Evolutionary conservation across 2,797 vertebrate genomes (phyloP).

Genomic region (Anomalospiza imberbis): DNA sequence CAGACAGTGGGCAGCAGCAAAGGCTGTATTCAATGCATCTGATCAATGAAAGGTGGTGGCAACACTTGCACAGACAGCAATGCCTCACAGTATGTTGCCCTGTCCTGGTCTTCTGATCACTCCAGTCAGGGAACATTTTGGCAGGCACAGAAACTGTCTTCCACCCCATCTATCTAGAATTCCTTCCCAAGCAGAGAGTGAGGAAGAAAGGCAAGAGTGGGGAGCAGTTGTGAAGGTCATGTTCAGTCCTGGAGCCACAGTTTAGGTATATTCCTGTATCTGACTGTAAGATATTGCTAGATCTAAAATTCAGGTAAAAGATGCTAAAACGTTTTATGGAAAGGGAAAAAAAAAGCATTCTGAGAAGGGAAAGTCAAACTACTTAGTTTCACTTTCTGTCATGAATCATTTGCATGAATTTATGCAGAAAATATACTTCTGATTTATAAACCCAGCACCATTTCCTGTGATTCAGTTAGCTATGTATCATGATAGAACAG

Average conservation of each 20-base stretch:
- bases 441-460: neutral
- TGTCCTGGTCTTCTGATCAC: rapidly evolving
- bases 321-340: neutral
- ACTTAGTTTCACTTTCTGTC: neutral
- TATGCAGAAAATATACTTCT: neutral
- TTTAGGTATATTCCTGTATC: neutral
- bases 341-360: neutral
- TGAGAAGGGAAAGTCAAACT: neutral
- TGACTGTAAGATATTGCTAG: neutral
- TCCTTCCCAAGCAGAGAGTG: neutral
- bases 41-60: neutral
- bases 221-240: neutral
- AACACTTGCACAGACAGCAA: rapidly evolving
- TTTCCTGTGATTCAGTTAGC: neutral
- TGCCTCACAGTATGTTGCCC: neutral
- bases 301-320: neutral
- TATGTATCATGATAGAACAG: neutral
- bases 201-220: neutral
- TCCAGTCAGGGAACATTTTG: neutral
- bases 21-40: neutral
- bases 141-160: neutral
- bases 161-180: neutral
- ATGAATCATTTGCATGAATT: neutral
- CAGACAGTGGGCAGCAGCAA: neutral
- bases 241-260: neutral